Conservation (phyloP, 1,140 invertebrate genomes). For the Heliconius congener region DNA sequence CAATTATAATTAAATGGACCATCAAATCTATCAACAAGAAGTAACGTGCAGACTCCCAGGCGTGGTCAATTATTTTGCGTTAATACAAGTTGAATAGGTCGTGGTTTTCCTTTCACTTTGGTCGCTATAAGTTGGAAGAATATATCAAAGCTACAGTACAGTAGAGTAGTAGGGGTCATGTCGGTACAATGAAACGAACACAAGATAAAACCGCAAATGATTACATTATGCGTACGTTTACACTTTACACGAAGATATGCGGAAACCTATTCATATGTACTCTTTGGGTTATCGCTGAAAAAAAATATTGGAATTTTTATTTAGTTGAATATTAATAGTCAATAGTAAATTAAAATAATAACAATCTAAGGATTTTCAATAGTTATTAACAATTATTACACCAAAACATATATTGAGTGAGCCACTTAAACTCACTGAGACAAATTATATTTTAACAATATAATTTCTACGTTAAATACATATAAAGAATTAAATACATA, state of each 20-base stretch:
- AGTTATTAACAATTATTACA: not conserved
- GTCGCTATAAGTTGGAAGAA: slow-evolving; percentile 54
- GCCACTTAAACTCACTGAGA: not conserved
- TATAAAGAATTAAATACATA: no score
- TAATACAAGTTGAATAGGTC: slow-evolving; percentile 51
- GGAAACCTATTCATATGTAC: slow-evolving; percentile 23
- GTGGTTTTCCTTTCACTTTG: slow-evolving; percentile 73
- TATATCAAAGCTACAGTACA: slow-evolving; percentile 51
- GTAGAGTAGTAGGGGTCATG: slow-evolving; percentile 60
- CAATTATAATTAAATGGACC: not conserved
- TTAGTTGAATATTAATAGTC: not conserved
- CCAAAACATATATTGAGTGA: not conserved
- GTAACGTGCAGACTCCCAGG: slow-evolving; percentile 11
- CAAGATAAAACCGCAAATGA: slow-evolving; percentile 43
- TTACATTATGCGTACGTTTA: slow-evolving; percentile 33
- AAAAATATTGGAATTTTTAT: not conserved
- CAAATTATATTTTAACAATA: not conserved
- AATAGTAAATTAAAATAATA: not conserved
- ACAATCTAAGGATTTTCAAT: not conserved
- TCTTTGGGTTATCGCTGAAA: not conserved
- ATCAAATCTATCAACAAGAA: slow-evolving; percentile 4
- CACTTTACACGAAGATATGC: slow-evolving; percentile 33
- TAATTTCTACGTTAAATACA: not conserved
- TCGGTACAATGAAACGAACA: slow-evolving; percentile 42
- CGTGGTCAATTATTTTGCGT: slow-evolving; percentile 26